Evolutionary conservation across 2,113 vertebrate species (phyloP).

Genomic region (Triplophysa dalaica): DNA sequence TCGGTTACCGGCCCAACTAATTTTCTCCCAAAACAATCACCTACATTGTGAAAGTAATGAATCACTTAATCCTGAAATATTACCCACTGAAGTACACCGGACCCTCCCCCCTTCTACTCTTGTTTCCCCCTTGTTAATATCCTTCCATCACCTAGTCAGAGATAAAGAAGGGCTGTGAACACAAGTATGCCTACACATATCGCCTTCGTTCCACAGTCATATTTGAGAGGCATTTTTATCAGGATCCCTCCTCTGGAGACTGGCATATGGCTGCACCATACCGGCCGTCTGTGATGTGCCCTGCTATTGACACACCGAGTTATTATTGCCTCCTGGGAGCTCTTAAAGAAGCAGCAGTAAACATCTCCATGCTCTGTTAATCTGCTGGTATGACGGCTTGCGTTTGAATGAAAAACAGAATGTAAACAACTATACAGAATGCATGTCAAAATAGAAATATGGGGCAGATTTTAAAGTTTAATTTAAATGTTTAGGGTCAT

Average conservation of each 20-base stretch:
- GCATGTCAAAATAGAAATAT: constrained; percentile 7
- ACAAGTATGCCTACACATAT: constrained; percentile 28
- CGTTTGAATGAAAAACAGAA: constrained; percentile 2
- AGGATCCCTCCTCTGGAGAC: constrained; percentile 44
- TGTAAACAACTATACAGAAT: not conserved
- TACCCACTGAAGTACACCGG: not conserved
- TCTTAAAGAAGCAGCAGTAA: constrained; percentile 50
- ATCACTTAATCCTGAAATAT: constrained; percentile 60
- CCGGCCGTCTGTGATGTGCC: constrained; percentile 36
- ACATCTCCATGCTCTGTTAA: constrained; percentile 53
- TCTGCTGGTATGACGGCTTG: constrained; percentile 23
- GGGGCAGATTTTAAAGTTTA: not conserved
- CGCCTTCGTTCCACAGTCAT: constrained; percentile 32
- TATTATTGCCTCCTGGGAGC: constrained; percentile 54
- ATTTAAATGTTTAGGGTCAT: not conserved
- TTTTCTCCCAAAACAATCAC: constrained; percentile 50
- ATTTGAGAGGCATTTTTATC: constrained; percentile 56
- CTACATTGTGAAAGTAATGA: constrained; percentile 45
- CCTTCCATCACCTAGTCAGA: constrained; percentile 17
- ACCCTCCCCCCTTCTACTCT: constrained; percentile 3
- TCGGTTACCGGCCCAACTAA: constrained; percentile 33
- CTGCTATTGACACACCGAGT: constrained; percentile 46
- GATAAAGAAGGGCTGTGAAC: constrained; percentile 31
- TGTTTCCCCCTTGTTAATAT: not conserved
- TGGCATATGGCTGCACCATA: constrained; percentile 44